These are phyloP conservation scores for Morelia viridis DNA, from an alignment of 2,797 vertebrate species.

Conservation along the genomic window DNA sequence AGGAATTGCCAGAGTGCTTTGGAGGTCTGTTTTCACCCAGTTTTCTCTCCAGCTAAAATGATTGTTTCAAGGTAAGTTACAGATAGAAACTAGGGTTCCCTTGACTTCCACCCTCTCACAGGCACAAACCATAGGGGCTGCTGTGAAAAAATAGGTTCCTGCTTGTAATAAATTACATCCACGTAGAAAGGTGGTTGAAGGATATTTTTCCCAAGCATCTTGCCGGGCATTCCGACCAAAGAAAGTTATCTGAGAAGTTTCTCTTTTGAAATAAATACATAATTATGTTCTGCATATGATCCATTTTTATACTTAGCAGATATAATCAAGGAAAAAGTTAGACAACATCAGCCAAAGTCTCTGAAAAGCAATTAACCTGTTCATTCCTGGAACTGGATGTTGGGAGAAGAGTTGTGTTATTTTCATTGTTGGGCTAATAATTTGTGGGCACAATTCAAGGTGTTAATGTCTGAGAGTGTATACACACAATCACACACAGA, in stretches of 20 bases:
- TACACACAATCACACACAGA: not conserved
- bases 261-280: not conserved
- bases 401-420: not conserved
- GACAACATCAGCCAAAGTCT: not conserved
- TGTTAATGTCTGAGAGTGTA: not conserved
- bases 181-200: not conserved
- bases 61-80: conserved; percentile 22
- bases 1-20: not conserved
- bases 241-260: not conserved
- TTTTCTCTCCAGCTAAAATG: conserved; percentile 38
- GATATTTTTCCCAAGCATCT: not conserved
- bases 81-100: conserved; percentile 46
- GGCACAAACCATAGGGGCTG: conserved; percentile 17
- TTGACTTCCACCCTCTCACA: not conserved
- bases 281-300: not conserved
- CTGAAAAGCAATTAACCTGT: not conserved
- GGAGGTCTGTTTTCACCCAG: conserved; percentile 15
- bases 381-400: not conserved
- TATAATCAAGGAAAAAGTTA: not conserved
- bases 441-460: not conserved
- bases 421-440: not conserved
- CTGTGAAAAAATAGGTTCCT: conserved; percentile 10
- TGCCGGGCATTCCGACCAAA: not conserved
- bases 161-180: not conserved
- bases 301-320: not conserved